phyloP scores from a whole-genome alignment of 1,140 invertebrate species.

The Ips nitidus region DNA sequence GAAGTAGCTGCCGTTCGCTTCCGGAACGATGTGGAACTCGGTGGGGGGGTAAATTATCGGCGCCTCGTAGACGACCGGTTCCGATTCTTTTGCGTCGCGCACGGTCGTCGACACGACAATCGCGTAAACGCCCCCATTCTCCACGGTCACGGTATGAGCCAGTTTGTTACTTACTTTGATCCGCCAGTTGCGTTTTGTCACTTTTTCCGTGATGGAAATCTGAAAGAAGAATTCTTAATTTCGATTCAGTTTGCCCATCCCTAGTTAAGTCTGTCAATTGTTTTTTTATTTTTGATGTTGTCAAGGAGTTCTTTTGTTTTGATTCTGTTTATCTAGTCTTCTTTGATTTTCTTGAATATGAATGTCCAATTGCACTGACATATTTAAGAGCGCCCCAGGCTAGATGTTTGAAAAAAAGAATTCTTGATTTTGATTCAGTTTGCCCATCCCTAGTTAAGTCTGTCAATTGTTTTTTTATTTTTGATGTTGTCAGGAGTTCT shows the following conservation, averaged over 20 bases:
- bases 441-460: too few species aligned
- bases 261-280: too few species aligned
- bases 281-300: too few species aligned
- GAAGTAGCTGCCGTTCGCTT: constrained; percentile 60
- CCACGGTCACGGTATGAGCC: constrained; percentile 59
- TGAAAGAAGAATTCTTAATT: constrained; percentile 26
- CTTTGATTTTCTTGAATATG: neutral
- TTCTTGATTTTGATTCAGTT: too few species aligned
- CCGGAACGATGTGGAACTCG: constrained; percentile 60
- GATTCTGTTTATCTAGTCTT: neutral
- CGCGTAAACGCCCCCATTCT: constrained; percentile 65
- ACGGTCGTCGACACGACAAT: constrained; percentile 61
- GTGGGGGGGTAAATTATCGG: constrained; percentile 65
- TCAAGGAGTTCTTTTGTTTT: neutral
- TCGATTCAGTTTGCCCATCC: neutral
- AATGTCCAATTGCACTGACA: too few species aligned
- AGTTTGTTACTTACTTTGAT: constrained; percentile 53
- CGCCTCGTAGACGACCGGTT: constrained; percentile 56
- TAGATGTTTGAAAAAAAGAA: too few species aligned
- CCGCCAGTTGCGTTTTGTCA: constrained; percentile 45
- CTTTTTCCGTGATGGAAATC: constrained; percentile 46
- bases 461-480: too few species aligned
- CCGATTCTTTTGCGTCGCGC: constrained; percentile 52
- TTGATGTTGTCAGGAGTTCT: too few species aligned
- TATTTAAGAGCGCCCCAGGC: too few species aligned